phyloP scores from a whole-genome alignment of 2,797 vertebrate genomes.

The Acanthiza pusilla region DNA sequence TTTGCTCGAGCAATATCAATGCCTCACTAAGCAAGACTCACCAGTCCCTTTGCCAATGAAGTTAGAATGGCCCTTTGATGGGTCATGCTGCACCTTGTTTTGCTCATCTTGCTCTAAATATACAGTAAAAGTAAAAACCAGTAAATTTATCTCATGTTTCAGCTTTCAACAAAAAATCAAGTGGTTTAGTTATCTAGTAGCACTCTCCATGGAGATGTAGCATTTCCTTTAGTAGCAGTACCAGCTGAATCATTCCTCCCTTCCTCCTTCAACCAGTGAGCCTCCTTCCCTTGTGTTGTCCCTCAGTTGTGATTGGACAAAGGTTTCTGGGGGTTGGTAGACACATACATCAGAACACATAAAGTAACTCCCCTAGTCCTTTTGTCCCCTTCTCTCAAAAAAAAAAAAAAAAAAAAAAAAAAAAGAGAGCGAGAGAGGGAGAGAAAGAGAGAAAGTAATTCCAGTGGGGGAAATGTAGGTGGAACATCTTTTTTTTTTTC shows the following conservation, averaged over 20 bases:
- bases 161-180: background rate
- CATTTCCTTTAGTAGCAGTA: background rate
- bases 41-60: background rate
- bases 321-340: background rate
- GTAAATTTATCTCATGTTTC: background rate
- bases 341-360: background rate
- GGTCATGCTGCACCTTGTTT: background rate
- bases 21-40: background rate
- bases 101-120: background rate
- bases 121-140: background rate
- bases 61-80: background rate
- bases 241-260: background rate
- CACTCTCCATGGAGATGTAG: background rate
- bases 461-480: background rate
- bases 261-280: background rate
- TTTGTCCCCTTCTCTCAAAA: fast-evolving
- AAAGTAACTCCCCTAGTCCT: fast-evolving
- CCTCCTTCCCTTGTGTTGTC: background rate
- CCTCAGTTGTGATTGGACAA: background rate
- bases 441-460: background rate
- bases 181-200: background rate
- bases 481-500: background rate
- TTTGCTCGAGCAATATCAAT: background rate
- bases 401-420: background rate
- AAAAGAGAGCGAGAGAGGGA: no score